phyloP scores from a whole-genome alignment of 92 coral and sea anemone species.

The Epizoanthus scotinus region DNA sequence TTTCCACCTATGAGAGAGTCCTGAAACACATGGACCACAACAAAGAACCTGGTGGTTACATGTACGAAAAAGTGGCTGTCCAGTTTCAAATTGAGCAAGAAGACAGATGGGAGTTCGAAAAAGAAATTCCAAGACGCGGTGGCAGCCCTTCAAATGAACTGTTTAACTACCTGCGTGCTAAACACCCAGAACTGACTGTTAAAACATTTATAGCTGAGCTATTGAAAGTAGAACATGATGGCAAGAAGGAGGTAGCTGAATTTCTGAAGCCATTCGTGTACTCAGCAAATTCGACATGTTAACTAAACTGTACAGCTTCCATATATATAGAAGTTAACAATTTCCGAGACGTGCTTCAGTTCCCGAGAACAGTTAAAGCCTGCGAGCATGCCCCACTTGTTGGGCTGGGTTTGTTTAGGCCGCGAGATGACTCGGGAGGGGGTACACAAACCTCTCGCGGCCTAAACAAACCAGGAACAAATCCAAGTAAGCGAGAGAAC shows the following conservation, averaged over 20 bases:
- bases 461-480: too few relatives aligned
- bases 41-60: conserved; percentile 1
- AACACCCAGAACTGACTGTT: conserved; percentile 19
- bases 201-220: conserved; percentile 9
- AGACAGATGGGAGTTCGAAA: conserved; percentile 29
- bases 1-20: conserved; percentile 23
- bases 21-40: conserved; percentile 45
- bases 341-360: too few relatives aligned
- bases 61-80: conserved; percentile 5
- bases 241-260: conserved; percentile 2
- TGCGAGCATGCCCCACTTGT: too few relatives aligned
- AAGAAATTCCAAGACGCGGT: not conserved
- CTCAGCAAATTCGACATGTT: too few relatives aligned
- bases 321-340: too few relatives aligned
- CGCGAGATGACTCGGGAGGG: too few relatives aligned
- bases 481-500: too few relatives aligned
- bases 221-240: conserved; percentile 1
- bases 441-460: too few relatives aligned
- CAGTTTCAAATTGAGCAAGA: conserved; percentile 21
- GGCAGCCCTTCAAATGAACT: conserved; percentile 18
- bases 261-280: too few relatives aligned
- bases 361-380: too few relatives aligned
- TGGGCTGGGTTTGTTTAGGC: too few relatives aligned
- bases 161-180: not conserved
- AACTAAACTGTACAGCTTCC: too few relatives aligned